Evolutionary conservation across 2,797 vertebrate genomes (phyloP), one percentile per base, ranked within the genome.

Genomic region (Sebastes oblongus): DNA sequence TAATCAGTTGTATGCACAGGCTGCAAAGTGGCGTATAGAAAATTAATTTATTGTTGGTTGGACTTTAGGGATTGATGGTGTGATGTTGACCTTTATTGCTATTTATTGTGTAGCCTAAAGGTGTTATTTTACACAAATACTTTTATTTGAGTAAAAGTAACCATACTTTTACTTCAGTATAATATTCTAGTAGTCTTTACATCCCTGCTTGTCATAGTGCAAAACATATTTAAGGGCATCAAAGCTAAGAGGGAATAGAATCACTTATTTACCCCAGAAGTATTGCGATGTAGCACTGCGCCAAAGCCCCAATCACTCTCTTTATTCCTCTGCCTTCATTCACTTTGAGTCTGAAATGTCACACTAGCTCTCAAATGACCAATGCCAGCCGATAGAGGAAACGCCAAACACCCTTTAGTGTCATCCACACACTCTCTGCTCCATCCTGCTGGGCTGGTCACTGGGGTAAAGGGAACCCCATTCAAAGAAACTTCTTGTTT

Each of bases 261-360:
- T 82, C 36, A 58, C 64, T 59, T 75, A 66, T 83, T 88, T 64
- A 80, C 42, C 78, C 54, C 14, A 62, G n/a, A 56, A 29, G 64
- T 61, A 20, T 32, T 68, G 70, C 61, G 34, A 60, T 14, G 42
- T 70, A 56, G 68, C 52, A 22, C 65, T 56, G 32, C 1, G 5
- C 29, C 50, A 59, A 25, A 34, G 34, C 59, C 20, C 46, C 22
- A 82, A 80, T 84, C 62, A 42, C 66, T 58, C 66, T 60, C 58
- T 82, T 68, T 65, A 62, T 77, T 87, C 71, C 54, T 82, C 76
- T 62, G 60, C 69, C 60, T 61, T 70, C 66, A 52, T 50, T 25
- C 10, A 72, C 50, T 77, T 54, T 54, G 30, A 64, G 72, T 62
- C 59, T 78, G 75, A 87, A 86, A 79, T 88, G 74, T 84, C 78